phyloP scores from a whole-genome alignment of 1,140 invertebrate genomes.

The Drosophila teissieri region DNA sequence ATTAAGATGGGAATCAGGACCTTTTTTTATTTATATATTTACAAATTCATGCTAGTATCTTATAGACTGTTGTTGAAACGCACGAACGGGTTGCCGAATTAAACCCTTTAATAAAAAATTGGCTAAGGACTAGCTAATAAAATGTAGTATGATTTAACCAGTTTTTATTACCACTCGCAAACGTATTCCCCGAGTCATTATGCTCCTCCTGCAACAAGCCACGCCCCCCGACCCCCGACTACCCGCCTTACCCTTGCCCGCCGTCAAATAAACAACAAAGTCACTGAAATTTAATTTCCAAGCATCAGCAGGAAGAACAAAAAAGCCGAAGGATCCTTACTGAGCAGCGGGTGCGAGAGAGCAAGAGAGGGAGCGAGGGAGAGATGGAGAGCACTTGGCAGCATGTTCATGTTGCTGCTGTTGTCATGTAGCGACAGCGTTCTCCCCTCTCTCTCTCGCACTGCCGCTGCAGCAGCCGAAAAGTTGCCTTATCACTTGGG shows the following conservation, averaged over 20 bases:
- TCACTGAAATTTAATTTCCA: conserved; percentile 83
- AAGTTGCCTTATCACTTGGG: conserved; percentile 82
- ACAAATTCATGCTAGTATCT: no score
- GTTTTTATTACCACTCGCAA: conserved; percentile 8
- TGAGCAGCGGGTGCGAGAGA: conserved; percentile 3
- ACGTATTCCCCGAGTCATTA: conserved; percentile 52
- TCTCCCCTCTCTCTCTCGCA: conserved; percentile 26
- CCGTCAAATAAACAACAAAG: conserved; percentile 78
- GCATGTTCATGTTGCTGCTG: conserved; percentile 79
- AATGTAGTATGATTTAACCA: background rate
- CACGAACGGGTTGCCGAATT: background rate
- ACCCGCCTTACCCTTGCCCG: background rate
- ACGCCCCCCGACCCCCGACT: background rate
- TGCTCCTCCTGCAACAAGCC: conserved; percentile 42
- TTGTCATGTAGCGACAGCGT: conserved; percentile 73
- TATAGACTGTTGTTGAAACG: no score
- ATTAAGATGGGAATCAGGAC: background rate
- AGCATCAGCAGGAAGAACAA: conserved; percentile 52
- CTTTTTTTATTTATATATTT: no score
- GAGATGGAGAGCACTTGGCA: conserved; percentile 68
- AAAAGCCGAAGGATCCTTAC: conserved; percentile 1
- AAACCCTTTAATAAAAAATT: background rate
- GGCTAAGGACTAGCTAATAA: conserved; percentile 15
- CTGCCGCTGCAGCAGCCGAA: conserved; percentile 65
- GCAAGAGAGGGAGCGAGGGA: conserved; percentile 46